These are phyloP conservation scores for Ophion ellenae DNA, from an alignment of 2,888 invertebrate genomes.

Conservation along the genomic window DNA sequence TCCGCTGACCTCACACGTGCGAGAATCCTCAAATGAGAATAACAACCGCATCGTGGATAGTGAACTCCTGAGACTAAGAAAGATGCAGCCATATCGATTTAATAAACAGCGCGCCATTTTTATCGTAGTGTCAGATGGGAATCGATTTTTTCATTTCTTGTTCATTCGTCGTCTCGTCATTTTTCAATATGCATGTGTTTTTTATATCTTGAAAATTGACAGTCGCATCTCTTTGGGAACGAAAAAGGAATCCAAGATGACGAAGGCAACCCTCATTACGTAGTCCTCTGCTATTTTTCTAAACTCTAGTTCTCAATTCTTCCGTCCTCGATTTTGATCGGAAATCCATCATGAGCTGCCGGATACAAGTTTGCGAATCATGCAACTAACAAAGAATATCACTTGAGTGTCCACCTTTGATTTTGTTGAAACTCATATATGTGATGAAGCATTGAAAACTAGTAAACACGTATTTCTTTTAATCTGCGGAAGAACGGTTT, in stretches of 20 bases:
- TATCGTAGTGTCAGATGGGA: neutral
- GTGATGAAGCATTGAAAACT: too few relatives aligned
- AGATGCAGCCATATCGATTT: slow-evolving; percentile 12
- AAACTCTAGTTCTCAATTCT: slow-evolving; percentile 27
- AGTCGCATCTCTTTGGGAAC: too few relatives aligned
- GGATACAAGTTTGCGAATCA: neutral
- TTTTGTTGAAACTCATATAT: too few relatives aligned
- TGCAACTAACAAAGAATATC: neutral
- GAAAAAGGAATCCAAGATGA: neutral
- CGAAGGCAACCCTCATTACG: neutral
- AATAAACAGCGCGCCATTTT: slow-evolving; percentile 9
- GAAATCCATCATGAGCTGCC: slow-evolving; percentile 42
- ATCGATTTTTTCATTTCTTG: neutral
- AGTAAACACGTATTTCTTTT: too few relatives aligned
- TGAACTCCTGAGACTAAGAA: slow-evolving; percentile 42
- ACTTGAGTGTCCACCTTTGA: too few relatives aligned
- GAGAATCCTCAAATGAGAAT: slow-evolving; percentile 60
- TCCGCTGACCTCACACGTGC: slow-evolving; percentile 57
- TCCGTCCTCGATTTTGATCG: slow-evolving; percentile 15
- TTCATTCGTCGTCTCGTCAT: neutral
- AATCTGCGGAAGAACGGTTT: too few relatives aligned
- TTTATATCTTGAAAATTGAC: too few relatives aligned
- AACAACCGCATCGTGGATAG: slow-evolving; percentile 58
- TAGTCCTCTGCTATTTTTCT: neutral
- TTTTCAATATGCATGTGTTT: too few relatives aligned